These are phyloP conservation scores for Neodiprion pinetum DNA, from an alignment of 1,140 invertebrate species.

Conservation along the genomic window DNA sequence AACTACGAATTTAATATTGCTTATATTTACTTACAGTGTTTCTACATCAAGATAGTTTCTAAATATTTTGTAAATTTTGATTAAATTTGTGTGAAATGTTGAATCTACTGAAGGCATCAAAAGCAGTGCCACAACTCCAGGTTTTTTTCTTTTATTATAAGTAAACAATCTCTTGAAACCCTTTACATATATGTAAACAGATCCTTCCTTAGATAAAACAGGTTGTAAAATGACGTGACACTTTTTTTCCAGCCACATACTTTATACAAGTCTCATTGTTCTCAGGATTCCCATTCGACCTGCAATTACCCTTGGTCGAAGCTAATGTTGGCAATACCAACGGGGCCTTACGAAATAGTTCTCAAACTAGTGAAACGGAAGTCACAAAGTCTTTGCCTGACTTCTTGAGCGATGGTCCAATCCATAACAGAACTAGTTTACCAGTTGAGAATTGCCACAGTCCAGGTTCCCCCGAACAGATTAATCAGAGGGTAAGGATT, in stretches of 20 bases:
- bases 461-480: conserved; percentile 46
- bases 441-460: conserved; percentile 58
- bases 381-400: conserved; percentile 74
- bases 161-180: background rate
- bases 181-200: no score
- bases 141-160: background rate
- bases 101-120: no score
- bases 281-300: conserved; percentile 50
- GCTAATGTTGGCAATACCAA: conserved; percentile 26
- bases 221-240: no score
- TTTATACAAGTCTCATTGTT: background rate
- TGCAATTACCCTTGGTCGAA: conserved; percentile 42
- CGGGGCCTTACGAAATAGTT: conserved; percentile 17
- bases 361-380: conserved; percentile 43
- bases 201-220: no score
- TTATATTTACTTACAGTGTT: no score
- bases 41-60: no score
- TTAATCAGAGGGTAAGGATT: conserved; percentile 46
- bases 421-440: conserved; percentile 60
- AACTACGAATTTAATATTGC: no score
- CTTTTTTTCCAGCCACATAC: no score
- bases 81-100: no score
- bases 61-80: no score
- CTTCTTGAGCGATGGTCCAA: conserved; percentile 76
- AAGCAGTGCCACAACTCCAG: no score